Evolutionary conservation across 2,113 vertebrate species (phyloP), one percentile per base, ranked within the genome.

Genomic region (Platycercus adscitus): DNA sequence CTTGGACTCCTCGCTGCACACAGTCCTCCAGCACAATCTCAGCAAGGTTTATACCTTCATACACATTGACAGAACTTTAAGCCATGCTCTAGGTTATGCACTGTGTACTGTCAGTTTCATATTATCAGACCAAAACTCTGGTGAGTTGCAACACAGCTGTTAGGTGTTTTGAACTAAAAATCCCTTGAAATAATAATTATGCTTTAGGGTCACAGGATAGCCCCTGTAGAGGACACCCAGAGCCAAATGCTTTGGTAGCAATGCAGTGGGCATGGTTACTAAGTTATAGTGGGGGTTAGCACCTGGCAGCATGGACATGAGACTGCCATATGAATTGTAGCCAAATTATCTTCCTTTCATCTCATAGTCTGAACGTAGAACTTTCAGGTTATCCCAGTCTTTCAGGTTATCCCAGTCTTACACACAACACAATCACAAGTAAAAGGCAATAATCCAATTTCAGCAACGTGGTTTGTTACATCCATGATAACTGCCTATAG

Each of bases 201-300:
- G 17, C 14, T 6, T 58, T 24, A 63, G 11, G 3, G 4, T 43
- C 61, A 56, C 10, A 52, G 11, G 8, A 1, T 39, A 17, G 70
- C 58, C 14, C 18, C 28, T 39, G 28, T 16, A 56, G 37, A 58
- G 5, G 16, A 90, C 9, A n/a, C 6, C 7, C 20, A 82, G 52
- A 80, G 25, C 16, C 18, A 82, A 71, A 63, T 7, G 1, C 9
- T 58, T 33, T 52, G 16, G 50, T 12, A 84, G 7, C 37, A 68
- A 8, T 52, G 15, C 10, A 63, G 18, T 11, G 31, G 15, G 17
- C 12, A 17, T 58, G 29, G 23, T 9, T 70, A 14, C 4, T 18
- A 8, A 21, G 11, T 28, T 71, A 8, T 10, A 2, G 0, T 14
- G 11, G 44, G 13, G 3, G 9, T 53, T 76, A 49, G 8, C 3